phyloP scores from a whole-genome alignment of 2,113 vertebrate species.

The Oncorhynchus nerka region DNA sequence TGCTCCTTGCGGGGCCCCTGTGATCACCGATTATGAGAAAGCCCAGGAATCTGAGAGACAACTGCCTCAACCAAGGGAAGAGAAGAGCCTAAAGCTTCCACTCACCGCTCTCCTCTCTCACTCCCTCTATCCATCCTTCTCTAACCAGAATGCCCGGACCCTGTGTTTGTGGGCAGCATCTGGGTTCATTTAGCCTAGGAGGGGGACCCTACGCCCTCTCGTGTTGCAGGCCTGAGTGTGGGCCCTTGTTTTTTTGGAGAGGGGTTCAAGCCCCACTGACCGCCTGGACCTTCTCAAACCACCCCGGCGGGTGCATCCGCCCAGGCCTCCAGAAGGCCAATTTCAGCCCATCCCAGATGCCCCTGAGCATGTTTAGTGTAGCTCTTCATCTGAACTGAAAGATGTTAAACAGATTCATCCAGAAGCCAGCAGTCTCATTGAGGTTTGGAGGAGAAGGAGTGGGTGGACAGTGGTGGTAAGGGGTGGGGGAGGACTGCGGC shows the following conservation, averaged over 20 bases:
- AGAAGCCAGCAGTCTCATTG: slow-evolving; percentile 79
- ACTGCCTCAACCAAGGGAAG: slow-evolving; percentile 67
- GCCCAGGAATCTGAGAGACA: slow-evolving; percentile 79
- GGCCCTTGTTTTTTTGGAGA: slow-evolving; percentile 74
- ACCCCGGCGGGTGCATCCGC: slow-evolving; percentile 70
- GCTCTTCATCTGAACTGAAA: slow-evolving; percentile 91
- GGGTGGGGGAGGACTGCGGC: slow-evolving; percentile 2
- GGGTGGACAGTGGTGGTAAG: slow-evolving; percentile 40
- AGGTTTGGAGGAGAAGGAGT: slow-evolving; percentile 55
- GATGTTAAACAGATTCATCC: slow-evolving; percentile 92
- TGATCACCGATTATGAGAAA: slow-evolving; percentile 87
- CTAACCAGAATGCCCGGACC: slow-evolving; percentile 74
- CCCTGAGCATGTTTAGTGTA: slow-evolving; percentile 85
- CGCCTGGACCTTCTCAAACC: slow-evolving; percentile 88
- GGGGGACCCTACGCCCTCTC: slow-evolving; percentile 76
- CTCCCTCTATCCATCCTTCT: slow-evolving; percentile 20
- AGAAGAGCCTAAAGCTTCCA: slow-evolving; percentile 68
- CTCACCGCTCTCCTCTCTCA: slow-evolving; percentile 12
- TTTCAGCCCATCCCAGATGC: slow-evolving; percentile 86
- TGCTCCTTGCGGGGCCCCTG: slow-evolving; percentile 78
- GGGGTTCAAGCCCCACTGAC: slow-evolving; percentile 67
- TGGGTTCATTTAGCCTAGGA: slow-evolving; percentile 88
- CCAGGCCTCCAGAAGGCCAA: slow-evolving; percentile 78
- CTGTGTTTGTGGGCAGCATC: slow-evolving; percentile 83
- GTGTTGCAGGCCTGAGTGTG: slow-evolving; percentile 87